Evolutionary conservation across 1,140 invertebrate genomes (phyloP).

Genomic region (Dermatophagoides farinae): DNA sequence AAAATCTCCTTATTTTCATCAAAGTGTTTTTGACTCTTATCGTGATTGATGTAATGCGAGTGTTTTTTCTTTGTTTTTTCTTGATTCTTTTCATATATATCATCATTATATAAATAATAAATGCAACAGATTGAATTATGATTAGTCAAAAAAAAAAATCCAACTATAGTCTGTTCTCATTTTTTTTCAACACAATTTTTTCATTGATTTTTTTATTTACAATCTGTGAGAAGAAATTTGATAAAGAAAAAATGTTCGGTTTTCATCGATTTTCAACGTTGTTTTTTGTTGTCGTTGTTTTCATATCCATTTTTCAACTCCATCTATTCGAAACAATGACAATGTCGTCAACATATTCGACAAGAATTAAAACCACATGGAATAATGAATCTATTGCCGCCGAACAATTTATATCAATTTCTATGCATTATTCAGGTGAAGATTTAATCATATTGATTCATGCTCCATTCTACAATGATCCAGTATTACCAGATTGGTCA

Average conservation of each 20-base stretch:
- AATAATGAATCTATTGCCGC: slow-evolving; percentile 17
- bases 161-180: too few relatives aligned
- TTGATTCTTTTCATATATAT: too few relatives aligned
- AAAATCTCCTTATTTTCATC: too few relatives aligned
- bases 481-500: slow-evolving; percentile 13
- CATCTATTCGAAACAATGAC: not conserved
- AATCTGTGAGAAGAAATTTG: too few relatives aligned
- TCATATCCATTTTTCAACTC: not conserved
- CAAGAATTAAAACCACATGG: slow-evolving; percentile 21
- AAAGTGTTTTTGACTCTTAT: too few relatives aligned
- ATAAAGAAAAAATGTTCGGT: not conserved
- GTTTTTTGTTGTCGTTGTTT: not conserved
- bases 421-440: slow-evolving; percentile 8
- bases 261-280: not conserved
- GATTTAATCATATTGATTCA: slow-evolving; percentile 16
- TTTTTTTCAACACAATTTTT: too few relatives aligned
- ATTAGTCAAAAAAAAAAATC: too few relatives aligned
- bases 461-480: slow-evolving; percentile 29
- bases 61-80: too few relatives aligned
- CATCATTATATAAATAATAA: too few relatives aligned
- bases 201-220: too few relatives aligned
- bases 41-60: too few relatives aligned
- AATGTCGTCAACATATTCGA: not conserved
- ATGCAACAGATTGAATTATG: too few relatives aligned
- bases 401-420: slow-evolving; percentile 19